phyloP scores from a whole-genome alignment of 2,888 invertebrate species.

The Rhynchonema sp. region DNA sequence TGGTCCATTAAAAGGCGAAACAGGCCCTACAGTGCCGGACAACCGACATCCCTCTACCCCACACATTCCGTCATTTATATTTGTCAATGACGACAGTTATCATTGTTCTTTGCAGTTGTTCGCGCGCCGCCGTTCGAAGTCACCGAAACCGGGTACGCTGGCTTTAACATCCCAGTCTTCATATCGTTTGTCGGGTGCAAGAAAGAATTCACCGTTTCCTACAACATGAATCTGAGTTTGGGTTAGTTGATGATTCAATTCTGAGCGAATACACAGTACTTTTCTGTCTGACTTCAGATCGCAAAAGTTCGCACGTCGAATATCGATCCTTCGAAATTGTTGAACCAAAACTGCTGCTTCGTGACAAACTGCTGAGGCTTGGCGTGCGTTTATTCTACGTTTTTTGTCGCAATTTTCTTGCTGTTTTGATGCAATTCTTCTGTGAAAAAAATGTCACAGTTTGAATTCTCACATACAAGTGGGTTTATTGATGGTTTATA shows the following conservation, averaged over 20 bases:
- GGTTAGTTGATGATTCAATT: background rate
- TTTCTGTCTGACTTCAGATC: too few relatives aligned
- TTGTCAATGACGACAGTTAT: too few relatives aligned
- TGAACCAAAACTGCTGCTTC: background rate
- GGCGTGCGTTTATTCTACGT: background rate
- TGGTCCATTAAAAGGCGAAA: too few relatives aligned
- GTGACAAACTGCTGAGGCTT: background rate
- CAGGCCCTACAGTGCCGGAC: too few relatives aligned
- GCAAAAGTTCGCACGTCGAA: background rate
- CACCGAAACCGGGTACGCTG: constrained; percentile 7
- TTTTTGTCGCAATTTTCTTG: too few relatives aligned
- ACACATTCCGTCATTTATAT: too few relatives aligned
- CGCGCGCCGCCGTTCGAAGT: constrained; percentile 5
- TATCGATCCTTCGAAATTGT: background rate
- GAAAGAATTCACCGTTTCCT: constrained; percentile 1
- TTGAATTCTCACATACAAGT: too few relatives aligned
- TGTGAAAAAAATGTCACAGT: too few relatives aligned
- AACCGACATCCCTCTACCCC: too few relatives aligned
- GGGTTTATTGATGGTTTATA: too few relatives aligned
- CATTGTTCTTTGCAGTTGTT: constrained; percentile 3
- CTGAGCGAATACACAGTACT: too few relatives aligned
- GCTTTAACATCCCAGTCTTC: constrained; percentile 4
- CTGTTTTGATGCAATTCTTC: too few relatives aligned
- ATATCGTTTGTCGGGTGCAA: background rate
- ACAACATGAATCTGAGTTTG: constrained; percentile 4